Evolutionary conservation across 2,797 vertebrate genomes (phyloP), one percentile per base, ranked within the genome.

Genomic region (Fundulus diaphanus): DNA sequence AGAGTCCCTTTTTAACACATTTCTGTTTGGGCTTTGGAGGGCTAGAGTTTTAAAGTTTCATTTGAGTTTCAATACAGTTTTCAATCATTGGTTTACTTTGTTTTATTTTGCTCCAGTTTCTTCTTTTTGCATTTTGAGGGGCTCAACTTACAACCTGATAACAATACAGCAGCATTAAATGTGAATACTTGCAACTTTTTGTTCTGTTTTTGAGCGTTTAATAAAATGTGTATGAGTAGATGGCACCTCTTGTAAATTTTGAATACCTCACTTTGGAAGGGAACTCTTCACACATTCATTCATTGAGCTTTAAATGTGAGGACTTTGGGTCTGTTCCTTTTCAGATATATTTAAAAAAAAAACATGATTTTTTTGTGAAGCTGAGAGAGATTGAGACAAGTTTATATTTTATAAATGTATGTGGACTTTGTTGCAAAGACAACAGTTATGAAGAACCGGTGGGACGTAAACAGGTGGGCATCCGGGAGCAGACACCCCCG

Each of bases 401-500:
- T 90, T 89, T 92, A 76, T 92, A 91, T 93, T 94, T 93, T 92
- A 87, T 81, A 92, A 91, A 81, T 81, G 79, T 92, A 56, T 44
- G 77, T 91, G 88, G 84, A 91, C 83, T 82, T 82, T 88, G 68
- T 79, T n/a, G 63, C 82, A 76, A 72, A 83, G 76, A 77, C 77
- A 79, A 73, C 69, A 16, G 67, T 82, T 46, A 78, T 74, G 35
- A 69, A 24, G 70, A 68, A 70, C 35, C 3, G 48, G 29, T 15
- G 72, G 70, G 6, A 83, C 48, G 54, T 59, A 31, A 80, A 78
- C 31, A 7, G 35, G n/a, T n/a, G 40, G 33, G 63, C 57, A 68
- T 3, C 74, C 68, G 59, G 37, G n/a, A 71, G 44, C 57, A 9
- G 72, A 76, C 29, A 54, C 79, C 29, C 74, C 73, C 0, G 29